These are phyloP conservation scores for Beaufortia kweichowensis DNA, from an alignment of 2,113 vertebrate species.

Conservation along the genomic window DNA sequence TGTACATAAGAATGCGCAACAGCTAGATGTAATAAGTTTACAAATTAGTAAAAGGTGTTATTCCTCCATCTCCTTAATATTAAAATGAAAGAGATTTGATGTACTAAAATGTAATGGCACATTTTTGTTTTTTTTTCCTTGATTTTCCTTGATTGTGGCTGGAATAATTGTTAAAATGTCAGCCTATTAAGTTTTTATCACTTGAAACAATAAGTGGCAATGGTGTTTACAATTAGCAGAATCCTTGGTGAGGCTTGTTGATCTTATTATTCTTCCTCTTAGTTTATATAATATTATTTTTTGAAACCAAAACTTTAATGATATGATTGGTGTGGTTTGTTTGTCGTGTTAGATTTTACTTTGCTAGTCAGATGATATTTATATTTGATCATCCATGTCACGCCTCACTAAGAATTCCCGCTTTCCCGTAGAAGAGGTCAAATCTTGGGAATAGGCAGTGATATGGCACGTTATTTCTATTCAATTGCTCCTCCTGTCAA, in stretches of 20 bases:
- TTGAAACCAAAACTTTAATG: not conserved
- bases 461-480: slow-evolving; percentile 48
- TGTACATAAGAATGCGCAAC: no score
- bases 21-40: no score
- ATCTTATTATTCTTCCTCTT: not conserved
- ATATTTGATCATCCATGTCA: not conserved
- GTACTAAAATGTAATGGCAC: no score
- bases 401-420: slow-evolving; percentile 24
- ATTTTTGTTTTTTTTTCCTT: no score
- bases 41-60: no score
- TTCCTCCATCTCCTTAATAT: no score
- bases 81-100: no score
- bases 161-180: not conserved
- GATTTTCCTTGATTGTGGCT: not conserved
- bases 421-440: slow-evolving; percentile 27
- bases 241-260: no score
- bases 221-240: no score
- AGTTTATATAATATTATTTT: no score
- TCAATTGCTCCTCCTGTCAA: slow-evolving; percentile 50
- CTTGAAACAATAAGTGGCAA: not conserved
- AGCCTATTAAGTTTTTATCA: not conserved
- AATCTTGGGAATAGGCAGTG: slow-evolving; percentile 33
- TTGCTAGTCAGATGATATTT: not conserved
- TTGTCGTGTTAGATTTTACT: not conserved
- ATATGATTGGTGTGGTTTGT: not conserved